Evolutionary conservation across 2,113 vertebrate genomes (phyloP).

Genomic region (Polypterus bichir): DNA sequence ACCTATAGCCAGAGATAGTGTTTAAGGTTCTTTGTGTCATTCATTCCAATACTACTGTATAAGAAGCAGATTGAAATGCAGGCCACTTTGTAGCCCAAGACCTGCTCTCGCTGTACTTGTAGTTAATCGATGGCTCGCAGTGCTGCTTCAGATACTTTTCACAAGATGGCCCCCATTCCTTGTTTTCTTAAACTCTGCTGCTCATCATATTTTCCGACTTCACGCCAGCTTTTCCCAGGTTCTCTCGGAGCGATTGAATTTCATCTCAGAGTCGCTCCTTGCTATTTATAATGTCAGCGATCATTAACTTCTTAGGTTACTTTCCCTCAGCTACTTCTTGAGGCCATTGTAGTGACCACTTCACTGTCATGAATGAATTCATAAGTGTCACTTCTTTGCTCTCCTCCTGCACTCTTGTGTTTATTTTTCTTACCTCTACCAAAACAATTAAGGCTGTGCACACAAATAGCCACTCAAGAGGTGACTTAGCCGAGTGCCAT

Average conservation of each 20-base stretch:
- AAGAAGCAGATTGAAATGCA: too few species aligned
- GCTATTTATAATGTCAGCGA: conserved; percentile 30
- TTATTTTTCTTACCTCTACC: conserved; percentile 23
- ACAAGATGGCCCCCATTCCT: too few species aligned
- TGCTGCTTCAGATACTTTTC: too few species aligned
- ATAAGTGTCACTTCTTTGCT: conserved; percentile 20
- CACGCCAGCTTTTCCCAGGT: conserved; percentile 23
- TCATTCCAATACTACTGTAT: too few species aligned
- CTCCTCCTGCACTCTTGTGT: conserved; percentile 18
- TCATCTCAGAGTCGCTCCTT: conserved; percentile 24
- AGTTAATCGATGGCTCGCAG: too few species aligned
- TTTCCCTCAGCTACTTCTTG: conserved; percentile 28
- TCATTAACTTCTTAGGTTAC: conserved; percentile 39
- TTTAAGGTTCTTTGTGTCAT: too few species aligned
- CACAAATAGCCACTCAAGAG: conserved; percentile 18
- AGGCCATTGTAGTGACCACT: conserved; percentile 26
- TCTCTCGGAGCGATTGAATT: conserved; percentile 24
- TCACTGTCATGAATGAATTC: conserved; percentile 36
- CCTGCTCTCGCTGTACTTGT: too few species aligned
- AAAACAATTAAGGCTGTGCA: conserved; percentile 25
- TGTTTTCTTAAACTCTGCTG: too few species aligned
- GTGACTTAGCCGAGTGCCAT: conserved; percentile 10
- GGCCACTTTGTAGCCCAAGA: too few species aligned
- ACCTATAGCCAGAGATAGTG: too few species aligned
- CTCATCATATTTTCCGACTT: conserved; percentile 6